These are phyloP conservation scores for Anguilla japonica DNA, from an alignment of 2,113 vertebrate species.

Conservation along the genomic window DNA sequence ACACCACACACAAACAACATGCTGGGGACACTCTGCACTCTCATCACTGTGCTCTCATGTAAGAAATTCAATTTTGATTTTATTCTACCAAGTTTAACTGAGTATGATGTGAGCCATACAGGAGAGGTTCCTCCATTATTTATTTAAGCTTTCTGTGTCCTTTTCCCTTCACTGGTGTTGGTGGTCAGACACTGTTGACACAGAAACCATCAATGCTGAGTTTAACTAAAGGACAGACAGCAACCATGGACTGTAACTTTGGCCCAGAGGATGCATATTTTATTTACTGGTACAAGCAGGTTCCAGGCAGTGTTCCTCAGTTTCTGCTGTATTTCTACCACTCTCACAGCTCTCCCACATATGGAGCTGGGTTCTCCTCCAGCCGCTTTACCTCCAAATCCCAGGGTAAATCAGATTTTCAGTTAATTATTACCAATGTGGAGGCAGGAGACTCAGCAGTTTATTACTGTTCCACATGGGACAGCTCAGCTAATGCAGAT, in stretches of 20 bases:
- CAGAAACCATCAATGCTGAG: constrained; percentile 27
- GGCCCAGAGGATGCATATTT: rapidly evolving
- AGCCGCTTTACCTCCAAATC: constrained; percentile 48
- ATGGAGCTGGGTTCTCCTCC: constrained; percentile 53
- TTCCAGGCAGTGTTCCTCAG: constrained; percentile 44
- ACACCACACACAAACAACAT: constrained; percentile 37
- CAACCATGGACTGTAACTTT: constrained; percentile 37
- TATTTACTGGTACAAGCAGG: constrained; percentile 51
- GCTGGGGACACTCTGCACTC: constrained; percentile 14
- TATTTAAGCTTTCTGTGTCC: background rate
- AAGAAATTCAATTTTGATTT: background rate
- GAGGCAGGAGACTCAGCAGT: constrained; percentile 54
- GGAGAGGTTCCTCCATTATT: too few relatives aligned
- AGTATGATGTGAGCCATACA: background rate
- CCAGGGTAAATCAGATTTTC: constrained; percentile 44
- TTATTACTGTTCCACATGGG: constrained; percentile 49
- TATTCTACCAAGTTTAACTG: too few relatives aligned
- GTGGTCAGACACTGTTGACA: background rate
- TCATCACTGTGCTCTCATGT: constrained; percentile 48
- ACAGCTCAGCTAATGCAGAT: rapidly evolving
- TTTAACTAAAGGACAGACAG: constrained; percentile 35
- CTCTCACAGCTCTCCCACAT: rapidly evolving
- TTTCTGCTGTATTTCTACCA: background rate
- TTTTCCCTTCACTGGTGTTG: background rate
- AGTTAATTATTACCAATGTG: constrained; percentile 53